These are phyloP conservation scores for Trachemys scripta DNA, from an alignment of 2,113 vertebrate genomes.

Conservation along the genomic window DNA sequence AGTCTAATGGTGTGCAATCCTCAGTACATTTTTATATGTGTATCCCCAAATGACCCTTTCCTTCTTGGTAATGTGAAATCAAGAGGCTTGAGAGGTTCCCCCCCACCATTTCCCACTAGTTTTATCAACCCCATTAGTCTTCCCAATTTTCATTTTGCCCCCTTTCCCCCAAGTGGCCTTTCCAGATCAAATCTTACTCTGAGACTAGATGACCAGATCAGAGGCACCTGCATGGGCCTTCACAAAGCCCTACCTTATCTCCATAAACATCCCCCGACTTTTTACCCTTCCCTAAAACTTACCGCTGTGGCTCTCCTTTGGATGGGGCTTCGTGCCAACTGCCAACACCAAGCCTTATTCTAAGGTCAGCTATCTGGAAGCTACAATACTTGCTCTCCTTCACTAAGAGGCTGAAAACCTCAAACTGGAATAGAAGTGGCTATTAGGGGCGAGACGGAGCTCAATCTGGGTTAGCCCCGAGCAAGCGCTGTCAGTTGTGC, in stretches of 20 bases:
- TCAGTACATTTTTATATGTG: rapidly evolving
- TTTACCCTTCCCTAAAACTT: neutral
- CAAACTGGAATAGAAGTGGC: neutral
- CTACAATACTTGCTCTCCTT: neutral
- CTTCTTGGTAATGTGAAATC: neutral
- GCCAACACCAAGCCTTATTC: neutral
- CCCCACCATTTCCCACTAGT: neutral
- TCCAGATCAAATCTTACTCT: neutral
- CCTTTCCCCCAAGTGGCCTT: neutral
- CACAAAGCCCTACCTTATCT: neutral
- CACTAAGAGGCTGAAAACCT: neutral
- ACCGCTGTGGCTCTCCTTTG: neutral
- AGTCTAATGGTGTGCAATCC: conserved; percentile 7
- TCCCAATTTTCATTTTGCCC: neutral
- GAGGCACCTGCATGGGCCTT: neutral
- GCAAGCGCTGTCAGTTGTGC: neutral
- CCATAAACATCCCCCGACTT: neutral
- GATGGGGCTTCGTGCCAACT: neutral
- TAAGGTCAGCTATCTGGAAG: neutral
- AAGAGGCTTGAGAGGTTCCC: neutral
- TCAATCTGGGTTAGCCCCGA: neutral
- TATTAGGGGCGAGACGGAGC: neutral
- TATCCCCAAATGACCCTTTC: neutral
- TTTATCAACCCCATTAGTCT: neutral
- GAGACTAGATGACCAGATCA: neutral